Conservation (phyloP, 2,113 vertebrate genomes). For the Scytalopus superciliaris region DNA sequence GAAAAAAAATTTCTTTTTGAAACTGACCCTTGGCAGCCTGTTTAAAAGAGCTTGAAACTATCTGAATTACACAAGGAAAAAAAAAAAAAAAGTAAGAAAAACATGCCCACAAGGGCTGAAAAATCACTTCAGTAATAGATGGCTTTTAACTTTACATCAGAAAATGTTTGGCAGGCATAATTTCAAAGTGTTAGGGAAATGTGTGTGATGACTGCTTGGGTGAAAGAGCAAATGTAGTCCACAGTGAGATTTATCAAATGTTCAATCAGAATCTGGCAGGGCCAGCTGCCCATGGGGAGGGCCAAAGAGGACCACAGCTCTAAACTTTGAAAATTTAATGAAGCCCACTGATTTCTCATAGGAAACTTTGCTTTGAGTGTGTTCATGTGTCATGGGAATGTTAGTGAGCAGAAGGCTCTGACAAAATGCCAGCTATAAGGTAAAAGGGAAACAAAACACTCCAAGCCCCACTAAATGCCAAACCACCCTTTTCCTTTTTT, state of each 20-base stretch:
- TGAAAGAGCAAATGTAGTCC: conserved; percentile 62
- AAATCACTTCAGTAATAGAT: conserved; percentile 60
- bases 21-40: conserved; percentile 35
- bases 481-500: not conserved
- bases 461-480: not conserved
- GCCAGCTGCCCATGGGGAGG: not conserved
- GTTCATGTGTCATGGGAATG: conserved; percentile 23
- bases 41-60: conserved; percentile 58
- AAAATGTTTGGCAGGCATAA: conserved; percentile 66
- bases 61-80: not conserved
- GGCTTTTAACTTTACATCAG: conserved; percentile 64
- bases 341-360: conserved; percentile 50
- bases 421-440: conserved; percentile 45
- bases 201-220: conserved; percentile 44
- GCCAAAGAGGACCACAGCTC: conserved; percentile 41
- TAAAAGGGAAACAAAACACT: not conserved
- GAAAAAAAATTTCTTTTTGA: not conserved
- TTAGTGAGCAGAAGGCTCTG: conserved; percentile 10
- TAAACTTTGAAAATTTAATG: conserved; percentile 52
- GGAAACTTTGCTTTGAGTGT: not conserved
- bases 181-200: conserved; percentile 64
- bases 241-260: conserved; percentile 46
- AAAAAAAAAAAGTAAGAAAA: conserved; percentile 1
- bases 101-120: conserved; percentile 42
- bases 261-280: conserved; percentile 37